Evolutionary conservation across 2,797 vertebrate species (phyloP).

Genomic region (Hozukius guyotensis): DNA sequence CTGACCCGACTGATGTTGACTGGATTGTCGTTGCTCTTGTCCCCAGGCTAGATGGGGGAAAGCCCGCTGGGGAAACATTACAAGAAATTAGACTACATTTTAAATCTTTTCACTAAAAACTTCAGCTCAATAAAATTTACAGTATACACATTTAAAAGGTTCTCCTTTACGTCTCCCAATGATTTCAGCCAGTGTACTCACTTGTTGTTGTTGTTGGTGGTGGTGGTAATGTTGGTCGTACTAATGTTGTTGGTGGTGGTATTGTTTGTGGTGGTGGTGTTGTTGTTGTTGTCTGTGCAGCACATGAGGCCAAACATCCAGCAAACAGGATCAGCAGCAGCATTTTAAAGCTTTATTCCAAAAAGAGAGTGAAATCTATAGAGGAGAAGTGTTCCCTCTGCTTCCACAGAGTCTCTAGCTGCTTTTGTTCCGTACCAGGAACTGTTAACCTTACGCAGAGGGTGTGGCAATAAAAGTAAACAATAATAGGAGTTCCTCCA

Average conservation of each 20-base stretch:
- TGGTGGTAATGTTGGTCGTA: too few relatives aligned
- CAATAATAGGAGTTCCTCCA: background rate
- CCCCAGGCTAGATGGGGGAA: background rate
- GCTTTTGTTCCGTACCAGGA: slow-evolving; percentile 7
- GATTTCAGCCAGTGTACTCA: slow-evolving; percentile 31
- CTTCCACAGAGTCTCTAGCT: background rate
- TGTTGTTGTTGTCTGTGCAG: slow-evolving; percentile 7
- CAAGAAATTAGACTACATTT: background rate
- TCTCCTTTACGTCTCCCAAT: background rate
- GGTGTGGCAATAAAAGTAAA: slow-evolving; percentile 23
- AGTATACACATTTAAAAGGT: background rate
- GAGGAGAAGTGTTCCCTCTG: background rate
- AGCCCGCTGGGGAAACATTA: background rate
- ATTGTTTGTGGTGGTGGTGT: too few relatives aligned
- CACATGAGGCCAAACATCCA: slow-evolving; percentile 45
- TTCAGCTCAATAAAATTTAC: background rate
- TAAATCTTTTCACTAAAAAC: background rate
- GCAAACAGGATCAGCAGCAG: slow-evolving; percentile 53
- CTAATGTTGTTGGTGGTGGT: rapidly evolving
- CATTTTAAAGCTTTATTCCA: slow-evolving; percentile 50
- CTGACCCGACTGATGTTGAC: too few relatives aligned
- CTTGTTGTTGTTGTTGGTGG: background rate
- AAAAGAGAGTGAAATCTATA: background rate
- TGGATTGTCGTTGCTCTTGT: too few relatives aligned
- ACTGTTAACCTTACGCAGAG: background rate